Conservation (phyloP, 2,797 vertebrate species). For the Enteromius trimaculatus region DNA sequence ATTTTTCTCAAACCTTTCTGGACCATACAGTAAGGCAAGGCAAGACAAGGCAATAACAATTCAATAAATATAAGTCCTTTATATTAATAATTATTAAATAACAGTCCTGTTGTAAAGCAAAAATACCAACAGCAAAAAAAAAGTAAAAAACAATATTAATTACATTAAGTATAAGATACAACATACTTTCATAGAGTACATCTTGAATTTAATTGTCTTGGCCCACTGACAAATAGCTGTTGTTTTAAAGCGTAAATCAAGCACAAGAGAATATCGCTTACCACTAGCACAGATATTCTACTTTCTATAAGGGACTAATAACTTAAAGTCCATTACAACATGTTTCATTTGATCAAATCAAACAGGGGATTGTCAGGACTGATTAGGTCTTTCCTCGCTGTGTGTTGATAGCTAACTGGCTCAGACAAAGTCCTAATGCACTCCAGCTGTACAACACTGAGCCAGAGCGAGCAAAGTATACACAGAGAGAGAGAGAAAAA, state of each 20-base stretch:
- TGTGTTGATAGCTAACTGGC: conserved; percentile 22
- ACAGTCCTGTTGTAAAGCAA: background rate
- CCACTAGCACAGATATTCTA: background rate
- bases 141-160: background rate
- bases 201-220: background rate
- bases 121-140: background rate
- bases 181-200: background rate
- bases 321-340: conserved; percentile 19
- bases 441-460: conserved; percentile 28
- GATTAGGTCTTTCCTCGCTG: conserved; percentile 20
- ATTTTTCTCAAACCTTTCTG: background rate
- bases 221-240: background rate
- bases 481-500: conserved; percentile 44
- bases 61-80: background rate
- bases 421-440: conserved; percentile 33
- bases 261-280: background rate
- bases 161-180: background rate
- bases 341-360: conserved; percentile 25
- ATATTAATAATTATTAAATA: background rate
- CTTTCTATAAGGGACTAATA: conserved; percentile 13
- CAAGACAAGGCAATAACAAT: background rate
- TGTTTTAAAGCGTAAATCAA: background rate
- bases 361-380: background rate
- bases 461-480: background rate
- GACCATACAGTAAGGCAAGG: no score